Base-by-base conservation (phyloP, 1,140 invertebrate species). In the Trichonephila inaurata region DNA sequence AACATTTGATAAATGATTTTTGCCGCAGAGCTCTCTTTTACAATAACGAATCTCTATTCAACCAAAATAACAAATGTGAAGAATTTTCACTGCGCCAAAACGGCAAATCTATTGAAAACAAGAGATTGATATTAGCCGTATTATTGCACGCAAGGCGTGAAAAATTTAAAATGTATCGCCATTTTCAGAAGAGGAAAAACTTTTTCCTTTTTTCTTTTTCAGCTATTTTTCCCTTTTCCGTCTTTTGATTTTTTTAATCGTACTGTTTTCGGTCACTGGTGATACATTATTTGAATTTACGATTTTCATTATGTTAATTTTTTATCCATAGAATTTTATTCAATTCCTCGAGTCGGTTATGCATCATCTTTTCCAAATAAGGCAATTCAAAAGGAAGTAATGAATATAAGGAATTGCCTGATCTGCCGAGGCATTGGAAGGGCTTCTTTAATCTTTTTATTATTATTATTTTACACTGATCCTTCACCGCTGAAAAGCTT, bases 151-250 rank as follows among this genome's bases (percentile, higher is more conserved):
- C 93, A 90, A 40, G 88, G 87, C 93, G 88, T 94, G 81, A 94
- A 94, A 85, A 90, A 94, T 94, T 94, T 94, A 94, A 94, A 94
- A 94, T 94, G 93, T 94, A 94, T 94, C 93, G 93, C 93, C 82
- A 89, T 90, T 94, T 89, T 94, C 60, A 62, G 69, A 61, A 87
- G 66, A 58, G 21, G 21, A 24, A 72, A 89, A 61, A 77, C 14
- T 58, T 85, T 86, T 86, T 51, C 64, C 86, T 14, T 40, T n/a
- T 61, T 40, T 19, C 82, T 82, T 91, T 82, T 72, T 19, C 19
- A 64, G 19, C 14, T 19, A 72, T 89, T 66, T 28, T 91, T 62
- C 61, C 60, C 58, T 83, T 66, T 85, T 85, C 86, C 60, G 58
- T 92, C 60, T 89, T 87, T 86, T 16, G 16, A 33, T 88, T 93